Percentiles rank a stretch among this genome's conserved stretches.
Conservation (phyloP, 30 jellyfish, hydroid and myxozoan species). For the Aurelia aurita complex sp. Pacific region DNA sequence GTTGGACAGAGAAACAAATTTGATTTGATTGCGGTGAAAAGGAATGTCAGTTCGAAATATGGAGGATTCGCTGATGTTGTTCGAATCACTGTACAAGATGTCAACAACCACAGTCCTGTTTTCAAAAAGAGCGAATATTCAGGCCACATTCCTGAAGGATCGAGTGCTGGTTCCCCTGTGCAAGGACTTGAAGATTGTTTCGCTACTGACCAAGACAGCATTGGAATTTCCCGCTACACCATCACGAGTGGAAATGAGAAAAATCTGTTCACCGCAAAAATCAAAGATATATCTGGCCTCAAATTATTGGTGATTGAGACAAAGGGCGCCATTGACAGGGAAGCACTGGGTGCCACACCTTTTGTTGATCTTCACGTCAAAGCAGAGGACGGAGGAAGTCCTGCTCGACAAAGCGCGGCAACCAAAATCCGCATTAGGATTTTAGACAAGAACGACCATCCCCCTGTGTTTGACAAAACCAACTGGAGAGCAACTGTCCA, state of each 20-base stretch:
- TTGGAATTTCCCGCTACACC: constrained; percentile 62
- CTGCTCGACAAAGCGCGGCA: constrained; percentile 55
- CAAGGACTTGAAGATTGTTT: constrained; percentile 93
- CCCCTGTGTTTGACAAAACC: constrained; percentile 82
- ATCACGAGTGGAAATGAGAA: constrained; percentile 73
- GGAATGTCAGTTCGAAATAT: constrained; percentile 57
- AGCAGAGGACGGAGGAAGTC: constrained; percentile 94
- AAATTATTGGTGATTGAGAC: constrained; percentile 81
- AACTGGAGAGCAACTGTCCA: constrained; percentile 83
- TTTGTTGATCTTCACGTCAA: constrained; percentile 65
- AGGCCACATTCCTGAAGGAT: constrained; percentile 87
- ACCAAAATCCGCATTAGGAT: constrained; percentile 64
- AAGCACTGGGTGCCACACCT: constrained; percentile 90
- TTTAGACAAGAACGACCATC: constrained; percentile 83
- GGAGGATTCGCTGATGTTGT: constrained; percentile 82
- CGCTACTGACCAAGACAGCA: constrained; percentile 92
- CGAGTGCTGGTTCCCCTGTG: constrained; percentile 86
- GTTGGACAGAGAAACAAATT: constrained; percentile 66
- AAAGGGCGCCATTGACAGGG: constrained; percentile 83
- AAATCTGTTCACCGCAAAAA: constrained; percentile 66
- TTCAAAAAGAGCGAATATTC: constrained; percentile 68
- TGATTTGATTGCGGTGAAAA: constrained; percentile 59
- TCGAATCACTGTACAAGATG: constrained; percentile 61
- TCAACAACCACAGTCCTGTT: constrained; percentile 83
- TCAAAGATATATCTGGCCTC: constrained; percentile 67